phyloP scores from a whole-genome alignment of 2,888 invertebrate genomes.

The Watsonalla binaria region DNA sequence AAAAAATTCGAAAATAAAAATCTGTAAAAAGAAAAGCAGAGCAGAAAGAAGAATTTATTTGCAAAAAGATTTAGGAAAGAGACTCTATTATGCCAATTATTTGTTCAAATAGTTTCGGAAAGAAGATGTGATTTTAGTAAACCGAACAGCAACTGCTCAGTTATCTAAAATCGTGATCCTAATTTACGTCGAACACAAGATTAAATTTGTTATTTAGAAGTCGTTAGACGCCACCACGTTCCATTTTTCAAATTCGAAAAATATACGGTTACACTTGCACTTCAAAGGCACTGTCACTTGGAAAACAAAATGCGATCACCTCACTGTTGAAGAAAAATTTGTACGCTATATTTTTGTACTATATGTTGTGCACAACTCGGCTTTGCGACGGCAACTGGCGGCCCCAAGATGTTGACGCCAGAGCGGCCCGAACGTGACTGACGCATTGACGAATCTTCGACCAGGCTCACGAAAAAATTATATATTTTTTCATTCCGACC shows the following conservation, averaged over 20 bases:
- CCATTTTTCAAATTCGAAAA: constrained; percentile 33
- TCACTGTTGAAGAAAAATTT: constrained; percentile 67
- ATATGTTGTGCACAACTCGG: constrained; percentile 70
- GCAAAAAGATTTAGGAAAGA: constrained; percentile 20
- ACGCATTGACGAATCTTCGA: constrained; percentile 74
- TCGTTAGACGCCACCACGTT: constrained; percentile 42
- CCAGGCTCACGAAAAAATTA: constrained; percentile 70
- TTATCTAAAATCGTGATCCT: constrained; percentile 57
- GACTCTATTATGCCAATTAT: constrained; percentile 32
- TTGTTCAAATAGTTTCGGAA: constrained; percentile 10
- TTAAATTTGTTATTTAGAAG: constrained; percentile 37
- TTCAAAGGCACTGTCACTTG: constrained; percentile 64
- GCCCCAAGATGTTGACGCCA: constrained; percentile 62
- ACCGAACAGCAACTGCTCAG: constrained; percentile 50
- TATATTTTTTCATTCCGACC: constrained; percentile 69
- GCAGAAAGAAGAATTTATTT: constrained; percentile 61
- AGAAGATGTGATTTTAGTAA: constrained; percentile 48
- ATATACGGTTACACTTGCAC: constrained; percentile 48
- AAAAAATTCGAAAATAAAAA: constrained; percentile 41
- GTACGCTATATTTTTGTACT: constrained; percentile 73
- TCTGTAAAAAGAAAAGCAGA: constrained; percentile 69
- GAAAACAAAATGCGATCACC: constrained; percentile 56
- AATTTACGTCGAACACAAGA: constrained; percentile 45
- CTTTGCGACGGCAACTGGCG: constrained; percentile 52
- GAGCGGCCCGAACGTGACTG: constrained; percentile 67